Evolutionary conservation across 2,113 vertebrate species (phyloP).

Genomic region (Seriola dumerili): DNA sequence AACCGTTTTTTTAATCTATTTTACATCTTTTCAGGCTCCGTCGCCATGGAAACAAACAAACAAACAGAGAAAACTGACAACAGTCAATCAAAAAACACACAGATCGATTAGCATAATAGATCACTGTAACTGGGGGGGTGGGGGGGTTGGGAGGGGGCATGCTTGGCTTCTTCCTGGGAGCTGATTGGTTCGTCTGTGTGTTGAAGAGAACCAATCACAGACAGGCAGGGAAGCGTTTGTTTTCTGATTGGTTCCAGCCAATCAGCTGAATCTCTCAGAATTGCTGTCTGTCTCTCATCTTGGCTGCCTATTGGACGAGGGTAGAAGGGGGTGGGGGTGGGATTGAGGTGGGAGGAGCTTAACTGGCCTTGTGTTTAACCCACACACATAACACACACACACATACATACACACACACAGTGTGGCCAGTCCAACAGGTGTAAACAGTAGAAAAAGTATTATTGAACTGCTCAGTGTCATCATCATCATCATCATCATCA

Average conservation of each 20-base stretch:
- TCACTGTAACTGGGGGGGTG: constrained; percentile 67
- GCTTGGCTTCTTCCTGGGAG: constrained; percentile 72
- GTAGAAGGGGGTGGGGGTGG: constrained; percentile 14
- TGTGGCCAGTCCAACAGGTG: constrained; percentile 80
- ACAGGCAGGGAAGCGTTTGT: constrained; percentile 47
- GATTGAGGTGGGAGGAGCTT: constrained; percentile 62
- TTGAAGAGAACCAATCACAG: constrained; percentile 69
- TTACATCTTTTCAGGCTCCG: constrained; percentile 73
- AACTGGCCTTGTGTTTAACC: constrained; percentile 74
- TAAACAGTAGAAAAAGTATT: constrained; percentile 81
- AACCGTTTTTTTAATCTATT: constrained; percentile 63
- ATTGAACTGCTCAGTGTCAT: constrained; percentile 76
- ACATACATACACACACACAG: constrained; percentile 72
- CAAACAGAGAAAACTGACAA: constrained; percentile 76
- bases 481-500: constrained; percentile 52
- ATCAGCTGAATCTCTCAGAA: constrained; percentile 71
- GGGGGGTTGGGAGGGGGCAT: constrained; percentile 60
- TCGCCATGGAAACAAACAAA: constrained; percentile 74
- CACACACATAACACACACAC: constrained; percentile 45
- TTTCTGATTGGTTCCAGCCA: constrained; percentile 83
- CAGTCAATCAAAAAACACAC: constrained; percentile 80
- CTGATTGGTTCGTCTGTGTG: constrained; percentile 58
- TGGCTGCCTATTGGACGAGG: constrained; percentile 63
- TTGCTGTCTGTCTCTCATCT: constrained; percentile 14
- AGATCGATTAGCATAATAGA: constrained; percentile 78